Base-by-base conservation (phyloP, 2,797 vertebrate species). In the Siniperca undulata region DNA sequence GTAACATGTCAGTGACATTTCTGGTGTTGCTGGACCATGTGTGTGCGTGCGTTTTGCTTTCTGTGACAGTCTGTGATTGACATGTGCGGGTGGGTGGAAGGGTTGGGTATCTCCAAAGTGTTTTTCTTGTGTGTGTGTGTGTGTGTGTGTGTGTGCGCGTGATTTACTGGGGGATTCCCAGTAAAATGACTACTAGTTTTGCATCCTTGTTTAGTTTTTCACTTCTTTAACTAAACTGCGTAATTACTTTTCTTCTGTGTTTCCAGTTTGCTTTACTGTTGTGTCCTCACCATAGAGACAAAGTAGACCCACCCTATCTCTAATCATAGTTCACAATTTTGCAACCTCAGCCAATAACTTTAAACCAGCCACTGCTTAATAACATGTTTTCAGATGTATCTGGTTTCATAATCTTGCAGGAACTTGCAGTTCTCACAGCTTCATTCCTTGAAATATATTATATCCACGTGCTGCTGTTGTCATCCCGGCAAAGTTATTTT, bases 61-160 rank as follows among this genome's bases (percentile, higher is more conserved):
- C 7, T 53, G 17, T 86, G 77, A 88, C 83, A 87, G 70, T 60
- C 40, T 50, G 83, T 90, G 91, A 89, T 86, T 91, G 88, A 88
- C 90, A 83, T 75, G 80, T 85, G 89, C 80, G 86, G 19, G 65
- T 90, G 88, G 71, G 38, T 53, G 59, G 77, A 61, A 16, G 65
- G 60, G 70, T 64, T 61, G 40, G 82, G 70, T 64, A n/a, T 78
- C 78, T 61, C 40, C 60, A 44, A 59, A 53, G 56, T 27, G 38
- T 20, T 10, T 22, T 40, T 42, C 40, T 10, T 42, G 40, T 3
- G 8, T 65, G 20, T 36, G 36, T 36, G 34, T 36, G 34, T 36
- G 34, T 36, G 34, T 36, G 34, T 56, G 40, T 42, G 40, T 1
- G 8, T 61, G 20, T 53, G 30, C 50, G n/a, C 5, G 7, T 60